Percentiles rank a stretch among this genome's conserved stretches.
phyloP scores from a whole-genome alignment of 92 coral and sea anemone species.

The Phenganax subtilis region DNA sequence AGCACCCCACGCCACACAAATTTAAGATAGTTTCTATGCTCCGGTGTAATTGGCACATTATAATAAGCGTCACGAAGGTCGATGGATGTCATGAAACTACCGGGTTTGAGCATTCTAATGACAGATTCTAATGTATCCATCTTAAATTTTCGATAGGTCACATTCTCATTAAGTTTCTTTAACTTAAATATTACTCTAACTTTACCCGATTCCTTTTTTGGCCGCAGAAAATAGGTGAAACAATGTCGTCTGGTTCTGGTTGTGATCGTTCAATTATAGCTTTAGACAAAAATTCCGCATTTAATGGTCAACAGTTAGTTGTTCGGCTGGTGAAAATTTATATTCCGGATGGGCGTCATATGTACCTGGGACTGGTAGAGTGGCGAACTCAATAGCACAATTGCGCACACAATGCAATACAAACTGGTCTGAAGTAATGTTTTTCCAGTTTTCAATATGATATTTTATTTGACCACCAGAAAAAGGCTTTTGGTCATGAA shows the following conservation, averaged over 20 bases:
- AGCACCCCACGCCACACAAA: slow-evolving; percentile 31
- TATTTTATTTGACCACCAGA: neutral
- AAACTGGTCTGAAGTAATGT: neutral
- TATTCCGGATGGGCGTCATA: slow-evolving; percentile 15
- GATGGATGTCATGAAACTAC: slow-evolving; percentile 28
- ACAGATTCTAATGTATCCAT: slow-evolving; percentile 27
- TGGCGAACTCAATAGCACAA: neutral
- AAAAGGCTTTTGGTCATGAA: neutral
- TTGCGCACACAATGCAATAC: neutral
- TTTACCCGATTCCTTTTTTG: slow-evolving; percentile 56
- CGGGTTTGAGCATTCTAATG: neutral
- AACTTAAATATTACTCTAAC: slow-evolving; percentile 56
- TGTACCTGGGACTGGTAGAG: neutral
- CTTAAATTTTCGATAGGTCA: slow-evolving; percentile 44
- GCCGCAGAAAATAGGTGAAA: slow-evolving; percentile 48
- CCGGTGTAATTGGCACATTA: slow-evolving; percentile 2
- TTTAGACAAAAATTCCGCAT: slow-evolving; percentile 38
- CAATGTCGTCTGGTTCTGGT: slow-evolving; percentile 16
- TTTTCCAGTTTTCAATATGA: neutral
- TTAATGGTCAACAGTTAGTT: slow-evolving; percentile 46
- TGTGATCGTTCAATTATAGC: slow-evolving; percentile 33
- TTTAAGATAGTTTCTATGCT: slow-evolving; percentile 20
- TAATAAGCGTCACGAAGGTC: slow-evolving; percentile 29
- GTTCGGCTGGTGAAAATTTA: slow-evolving; percentile 40
- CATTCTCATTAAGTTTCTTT: slow-evolving; percentile 48